Conservation (phyloP, 2,888 invertebrate species). For the Rhopalosiphum nymphaeae region DNA sequence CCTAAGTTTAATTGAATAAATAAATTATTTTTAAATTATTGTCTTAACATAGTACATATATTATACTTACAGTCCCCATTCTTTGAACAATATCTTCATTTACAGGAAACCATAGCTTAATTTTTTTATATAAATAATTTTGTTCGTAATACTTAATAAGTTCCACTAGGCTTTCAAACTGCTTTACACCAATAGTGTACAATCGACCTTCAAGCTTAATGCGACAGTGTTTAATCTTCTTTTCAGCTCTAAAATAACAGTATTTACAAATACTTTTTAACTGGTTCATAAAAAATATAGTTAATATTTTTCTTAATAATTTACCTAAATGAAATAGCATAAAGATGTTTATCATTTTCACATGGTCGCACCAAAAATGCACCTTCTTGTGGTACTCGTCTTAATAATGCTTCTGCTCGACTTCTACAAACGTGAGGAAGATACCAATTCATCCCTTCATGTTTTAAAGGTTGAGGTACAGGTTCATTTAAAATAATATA, state of each 20-base stretch:
- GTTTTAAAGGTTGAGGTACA: slow-evolving; percentile 94
- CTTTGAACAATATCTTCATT: slow-evolving; percentile 80
- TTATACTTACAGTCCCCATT: slow-evolving; percentile 75
- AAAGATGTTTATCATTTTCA: slow-evolving; percentile 86
- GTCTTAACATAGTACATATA: neutral
- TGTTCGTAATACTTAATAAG: slow-evolving; percentile 92
- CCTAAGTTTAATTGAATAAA: slow-evolving; percentile 38
- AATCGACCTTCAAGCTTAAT: slow-evolving; percentile 92
- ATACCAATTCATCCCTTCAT: slow-evolving; percentile 95
- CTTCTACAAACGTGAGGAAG: slow-evolving; percentile 84
- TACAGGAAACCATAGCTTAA: slow-evolving; percentile 87
- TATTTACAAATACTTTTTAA: slow-evolving; percentile 61
- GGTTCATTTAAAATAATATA: slow-evolving; percentile 88
- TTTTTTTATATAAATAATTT: slow-evolving; percentile 90
- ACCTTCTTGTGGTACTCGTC: slow-evolving; percentile 87
- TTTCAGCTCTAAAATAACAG: slow-evolving; percentile 80
- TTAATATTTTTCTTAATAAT: neutral
- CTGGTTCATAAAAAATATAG: neutral
- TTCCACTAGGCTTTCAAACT: slow-evolving; percentile 96
- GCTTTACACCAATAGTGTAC: slow-evolving; percentile 90
- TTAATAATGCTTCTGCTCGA: slow-evolving; percentile 90
- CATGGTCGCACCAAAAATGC: slow-evolving; percentile 95
- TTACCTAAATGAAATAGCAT: slow-evolving; percentile 93
- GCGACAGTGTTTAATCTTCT: slow-evolving; percentile 96
- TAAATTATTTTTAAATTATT: neutral